Conservation (phyloP, 1,140 invertebrate genomes). For the Coenobita brevimanus region DNA sequence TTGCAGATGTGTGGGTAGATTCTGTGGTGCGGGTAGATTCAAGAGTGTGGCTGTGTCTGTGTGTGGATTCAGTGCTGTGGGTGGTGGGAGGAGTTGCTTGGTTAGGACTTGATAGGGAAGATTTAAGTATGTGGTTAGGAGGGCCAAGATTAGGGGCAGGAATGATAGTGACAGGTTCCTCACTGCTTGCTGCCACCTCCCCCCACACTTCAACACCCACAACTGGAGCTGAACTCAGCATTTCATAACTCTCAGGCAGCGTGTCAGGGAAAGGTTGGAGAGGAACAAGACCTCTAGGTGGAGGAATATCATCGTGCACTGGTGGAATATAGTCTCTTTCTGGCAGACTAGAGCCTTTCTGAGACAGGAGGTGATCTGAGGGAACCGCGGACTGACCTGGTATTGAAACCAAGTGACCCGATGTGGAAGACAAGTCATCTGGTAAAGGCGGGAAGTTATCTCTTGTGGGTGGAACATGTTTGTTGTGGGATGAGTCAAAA, state of each 20-base stretch:
- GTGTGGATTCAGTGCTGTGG: background rate
- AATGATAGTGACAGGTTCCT: slow-evolving; percentile 54
- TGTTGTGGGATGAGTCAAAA: no score
- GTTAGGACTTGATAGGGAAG: background rate
- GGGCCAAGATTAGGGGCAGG: slow-evolving; percentile 35
- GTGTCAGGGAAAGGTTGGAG: background rate
- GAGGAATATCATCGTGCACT: no score
- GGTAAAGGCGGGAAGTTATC: no score
- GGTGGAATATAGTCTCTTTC: no score
- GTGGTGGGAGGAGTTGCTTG: background rate
- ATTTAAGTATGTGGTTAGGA: background rate
- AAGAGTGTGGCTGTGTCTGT: background rate
- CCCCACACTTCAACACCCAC: background rate
- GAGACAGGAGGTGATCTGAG: no score
- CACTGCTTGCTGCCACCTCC: slow-evolving; percentile 37
- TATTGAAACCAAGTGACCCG: no score
- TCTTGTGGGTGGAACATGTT: no score
- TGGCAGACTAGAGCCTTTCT: no score
- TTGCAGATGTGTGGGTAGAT: background rate
- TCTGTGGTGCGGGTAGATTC: background rate
- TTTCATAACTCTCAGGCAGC: background rate
- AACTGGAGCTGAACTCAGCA: background rate
- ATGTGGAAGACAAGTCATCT: no score
- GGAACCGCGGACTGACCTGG: no score
- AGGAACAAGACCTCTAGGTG: background rate